Evolutionary conservation across 1,140 invertebrate species (phyloP).

Genomic region (Micrasema longulum): DNA sequence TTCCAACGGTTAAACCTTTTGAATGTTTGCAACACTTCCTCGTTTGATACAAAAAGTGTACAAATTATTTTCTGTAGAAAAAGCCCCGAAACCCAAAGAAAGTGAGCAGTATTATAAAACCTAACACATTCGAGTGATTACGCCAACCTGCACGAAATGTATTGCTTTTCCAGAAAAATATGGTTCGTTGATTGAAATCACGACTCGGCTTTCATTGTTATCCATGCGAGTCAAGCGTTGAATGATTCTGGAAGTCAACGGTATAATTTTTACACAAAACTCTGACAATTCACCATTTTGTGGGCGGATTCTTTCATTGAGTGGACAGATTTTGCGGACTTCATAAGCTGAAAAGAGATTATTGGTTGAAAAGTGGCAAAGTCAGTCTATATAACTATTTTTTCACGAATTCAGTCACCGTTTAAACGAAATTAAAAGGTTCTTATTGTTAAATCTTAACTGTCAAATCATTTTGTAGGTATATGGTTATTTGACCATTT

Average conservation of each 20-base stretch:
- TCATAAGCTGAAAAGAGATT: no score
- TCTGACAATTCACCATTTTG: constrained; percentile 9
- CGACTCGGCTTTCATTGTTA: constrained; percentile 8
- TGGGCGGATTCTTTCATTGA: constrained; percentile 4
- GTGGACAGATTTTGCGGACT: no score
- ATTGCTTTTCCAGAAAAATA: constrained; percentile 30
- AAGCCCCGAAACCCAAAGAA: background rate
- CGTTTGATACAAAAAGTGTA: background rate
- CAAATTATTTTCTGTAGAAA: background rate
- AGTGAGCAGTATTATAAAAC: background rate
- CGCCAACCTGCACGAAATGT: constrained; percentile 26
- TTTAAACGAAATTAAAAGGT: no score
- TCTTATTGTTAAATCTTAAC: no score
- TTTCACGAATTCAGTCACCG: no score
- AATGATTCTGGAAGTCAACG: constrained; percentile 17
- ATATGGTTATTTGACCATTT: no score
- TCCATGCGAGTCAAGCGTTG: constrained; percentile 15
- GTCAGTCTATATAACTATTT: no score
- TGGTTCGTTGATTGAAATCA: constrained; percentile 29
- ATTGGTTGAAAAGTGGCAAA: no score
- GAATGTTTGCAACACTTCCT: background rate
- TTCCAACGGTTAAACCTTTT: no score
- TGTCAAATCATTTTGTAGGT: no score
- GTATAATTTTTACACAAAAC: constrained; percentile 19
- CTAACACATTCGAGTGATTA: background rate